Evolutionary conservation across 92 coral and sea anemone genomes (phyloP).

Genomic region (Siderastrea radians): DNA sequence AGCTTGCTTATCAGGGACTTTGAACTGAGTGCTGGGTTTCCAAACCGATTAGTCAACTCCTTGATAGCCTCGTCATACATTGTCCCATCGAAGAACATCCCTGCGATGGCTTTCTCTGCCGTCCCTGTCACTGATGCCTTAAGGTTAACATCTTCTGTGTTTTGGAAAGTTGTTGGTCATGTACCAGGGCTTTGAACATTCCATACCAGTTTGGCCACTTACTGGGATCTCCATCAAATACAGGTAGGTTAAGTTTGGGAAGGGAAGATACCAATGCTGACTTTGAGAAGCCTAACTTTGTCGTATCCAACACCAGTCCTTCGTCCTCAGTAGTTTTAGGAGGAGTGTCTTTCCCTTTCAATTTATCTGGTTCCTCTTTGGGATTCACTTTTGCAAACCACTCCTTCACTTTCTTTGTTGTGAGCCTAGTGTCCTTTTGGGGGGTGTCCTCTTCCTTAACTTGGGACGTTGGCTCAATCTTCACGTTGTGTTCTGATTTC

Average conservation of each 20-base stretch:
- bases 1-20: conserved; percentile 35
- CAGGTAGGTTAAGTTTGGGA: conserved; percentile 22
- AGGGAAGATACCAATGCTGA: background rate
- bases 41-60: conserved; percentile 34
- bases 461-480: no score
- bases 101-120: conserved; percentile 56
- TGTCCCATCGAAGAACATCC: conserved; percentile 54
- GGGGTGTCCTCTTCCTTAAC: no score
- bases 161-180: conserved; percentile 20
- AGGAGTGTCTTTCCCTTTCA: no score
- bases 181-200: conserved; percentile 42
- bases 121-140: conserved; percentile 32
- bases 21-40: conserved; percentile 42
- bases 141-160: conserved; percentile 33
- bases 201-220: conserved; percentile 53
- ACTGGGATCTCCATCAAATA: conserved; percentile 45
- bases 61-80: conserved; percentile 32
- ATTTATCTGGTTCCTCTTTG: no score
- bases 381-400: no score
- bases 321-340: no score
- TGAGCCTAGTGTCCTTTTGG: no score
- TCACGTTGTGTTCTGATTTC: no score
- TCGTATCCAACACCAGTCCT: no score
- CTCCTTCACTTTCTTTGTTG: no score
- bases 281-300: no score